Evolutionary conservation across 2,113 vertebrate species (phyloP).

Genomic region (Motacilla tschutschensis): DNA sequence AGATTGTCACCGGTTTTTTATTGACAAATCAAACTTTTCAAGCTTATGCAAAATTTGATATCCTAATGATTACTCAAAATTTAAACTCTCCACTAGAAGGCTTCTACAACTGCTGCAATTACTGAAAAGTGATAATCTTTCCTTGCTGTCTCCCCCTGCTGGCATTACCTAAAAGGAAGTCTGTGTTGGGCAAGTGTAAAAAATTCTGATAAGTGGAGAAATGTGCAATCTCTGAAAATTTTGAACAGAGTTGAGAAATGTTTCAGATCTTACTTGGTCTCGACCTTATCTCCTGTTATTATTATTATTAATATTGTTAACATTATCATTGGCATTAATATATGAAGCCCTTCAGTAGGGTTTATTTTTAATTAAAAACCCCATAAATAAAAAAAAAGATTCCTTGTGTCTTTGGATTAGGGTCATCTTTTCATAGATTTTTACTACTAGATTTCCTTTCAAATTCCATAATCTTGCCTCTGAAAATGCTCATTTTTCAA

Average conservation of each 20-base stretch:
- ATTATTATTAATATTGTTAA: not conserved
- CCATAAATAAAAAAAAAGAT: not conserved
- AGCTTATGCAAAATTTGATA: not conserved
- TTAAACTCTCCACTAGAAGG: not conserved
- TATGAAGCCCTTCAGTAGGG: not conserved
- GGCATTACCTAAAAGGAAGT: not conserved
- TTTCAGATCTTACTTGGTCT: not conserved
- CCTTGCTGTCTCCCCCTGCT: not conserved
- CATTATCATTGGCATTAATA: not conserved
- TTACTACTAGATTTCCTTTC: not conserved
- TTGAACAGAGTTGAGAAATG: not conserved
- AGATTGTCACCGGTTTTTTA: not conserved
- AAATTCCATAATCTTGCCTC: not conserved
- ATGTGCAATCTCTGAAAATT: not conserved
- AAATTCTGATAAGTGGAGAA: not conserved
- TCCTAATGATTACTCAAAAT: not conserved
- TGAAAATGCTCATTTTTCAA: not conserved
- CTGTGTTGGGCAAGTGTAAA: not conserved
- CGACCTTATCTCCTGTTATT: not conserved
- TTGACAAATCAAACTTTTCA: not conserved
- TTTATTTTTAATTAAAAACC: not conserved
- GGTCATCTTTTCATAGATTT: not conserved
- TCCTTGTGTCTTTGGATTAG: not conserved
- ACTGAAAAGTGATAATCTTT: not conserved
- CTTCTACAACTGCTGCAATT: not conserved